Percentiles rank a stretch among this genome's conserved stretches.
Conservation (phyloP, 2,797 vertebrate genomes). For the Podarcis siculus region DNA sequence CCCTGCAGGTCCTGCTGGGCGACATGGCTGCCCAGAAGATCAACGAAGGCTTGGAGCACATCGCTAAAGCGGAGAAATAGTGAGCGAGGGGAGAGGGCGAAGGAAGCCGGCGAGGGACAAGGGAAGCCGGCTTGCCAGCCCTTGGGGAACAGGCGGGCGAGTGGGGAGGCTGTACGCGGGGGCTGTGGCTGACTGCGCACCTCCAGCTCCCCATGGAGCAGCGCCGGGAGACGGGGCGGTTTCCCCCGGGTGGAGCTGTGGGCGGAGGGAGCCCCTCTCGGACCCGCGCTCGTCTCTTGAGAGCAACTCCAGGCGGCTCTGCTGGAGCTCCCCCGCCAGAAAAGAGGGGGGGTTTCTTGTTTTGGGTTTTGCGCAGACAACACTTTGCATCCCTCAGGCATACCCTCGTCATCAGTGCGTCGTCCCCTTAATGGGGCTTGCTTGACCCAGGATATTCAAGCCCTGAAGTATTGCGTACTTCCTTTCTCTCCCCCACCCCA, state of each 20-base stretch:
- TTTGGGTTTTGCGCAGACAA: not conserved
- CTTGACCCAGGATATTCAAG: not conserved
- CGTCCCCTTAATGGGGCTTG: not conserved
- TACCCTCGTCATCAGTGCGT: too few relatives aligned
- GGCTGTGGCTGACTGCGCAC: not conserved
- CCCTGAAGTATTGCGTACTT: too few relatives aligned
- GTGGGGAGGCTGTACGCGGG: not conserved
- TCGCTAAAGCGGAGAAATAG: conserved; percentile 97
- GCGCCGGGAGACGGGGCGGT: not conserved
- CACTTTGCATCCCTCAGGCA: too few relatives aligned
- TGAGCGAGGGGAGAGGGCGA: conserved; percentile 59
- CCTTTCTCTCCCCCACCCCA: not conserved
- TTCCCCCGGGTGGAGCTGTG: not conserved
- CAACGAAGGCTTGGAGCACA: conserved; percentile 94
- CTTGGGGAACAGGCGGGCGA: not conserved
- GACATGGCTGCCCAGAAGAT: conserved; percentile 97
- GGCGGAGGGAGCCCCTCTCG: not conserved
- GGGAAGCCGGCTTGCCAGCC: not conserved
- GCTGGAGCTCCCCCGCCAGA: too few relatives aligned
- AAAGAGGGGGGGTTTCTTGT: not conserved
- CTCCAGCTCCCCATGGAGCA: rapidly evolving
- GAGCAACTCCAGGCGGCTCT: too few relatives aligned
- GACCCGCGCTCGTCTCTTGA: too few relatives aligned
- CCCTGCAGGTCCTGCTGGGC: not conserved
- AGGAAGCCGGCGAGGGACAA: too few relatives aligned